A percentile compares a stretch with the other conserved stretches of the same genome.
These are phyloP conservation scores for Cossypha caffra DNA, from an alignment of 2,797 vertebrate species.

Conservation along the genomic window DNA sequence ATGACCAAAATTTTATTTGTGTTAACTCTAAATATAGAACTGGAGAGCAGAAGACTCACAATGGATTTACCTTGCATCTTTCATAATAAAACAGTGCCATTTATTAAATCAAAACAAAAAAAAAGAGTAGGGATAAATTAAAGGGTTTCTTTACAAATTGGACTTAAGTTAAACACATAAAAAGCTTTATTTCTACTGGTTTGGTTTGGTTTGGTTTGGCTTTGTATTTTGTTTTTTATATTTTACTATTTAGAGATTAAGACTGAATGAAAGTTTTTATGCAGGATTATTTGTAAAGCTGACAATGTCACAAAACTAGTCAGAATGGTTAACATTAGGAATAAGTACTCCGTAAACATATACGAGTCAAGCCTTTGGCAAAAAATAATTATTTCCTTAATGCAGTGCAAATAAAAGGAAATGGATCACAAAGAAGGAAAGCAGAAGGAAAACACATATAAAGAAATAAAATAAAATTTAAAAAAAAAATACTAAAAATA, in stretches of 20 bases:
- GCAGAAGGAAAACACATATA: background rate
- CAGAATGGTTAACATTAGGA: background rate
- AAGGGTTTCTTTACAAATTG: background rate
- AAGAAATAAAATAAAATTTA: background rate
- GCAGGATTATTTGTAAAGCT: background rate
- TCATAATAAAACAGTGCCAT: background rate
- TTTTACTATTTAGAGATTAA: background rate
- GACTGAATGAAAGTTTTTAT: background rate
- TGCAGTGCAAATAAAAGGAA: background rate
- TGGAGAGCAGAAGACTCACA: background rate
- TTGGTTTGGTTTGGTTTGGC: too few species aligned
- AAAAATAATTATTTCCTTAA: background rate
- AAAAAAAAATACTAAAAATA: background rate
- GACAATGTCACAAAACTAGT: background rate
- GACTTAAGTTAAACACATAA: background rate
- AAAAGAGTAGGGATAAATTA: background rate
- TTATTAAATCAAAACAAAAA: slow-evolving; percentile 10
- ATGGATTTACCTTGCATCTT: background rate
- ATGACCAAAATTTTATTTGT: background rate
- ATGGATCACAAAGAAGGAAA: background rate
- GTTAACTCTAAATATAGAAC: background rate
- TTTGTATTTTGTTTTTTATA: background rate
- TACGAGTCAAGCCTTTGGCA: background rate
- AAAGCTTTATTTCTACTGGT: background rate
- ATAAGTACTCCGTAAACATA: background rate